Evolutionary conservation across 2,113 vertebrate genomes (phyloP).

Genomic region (Phainopepla nitens): DNA sequence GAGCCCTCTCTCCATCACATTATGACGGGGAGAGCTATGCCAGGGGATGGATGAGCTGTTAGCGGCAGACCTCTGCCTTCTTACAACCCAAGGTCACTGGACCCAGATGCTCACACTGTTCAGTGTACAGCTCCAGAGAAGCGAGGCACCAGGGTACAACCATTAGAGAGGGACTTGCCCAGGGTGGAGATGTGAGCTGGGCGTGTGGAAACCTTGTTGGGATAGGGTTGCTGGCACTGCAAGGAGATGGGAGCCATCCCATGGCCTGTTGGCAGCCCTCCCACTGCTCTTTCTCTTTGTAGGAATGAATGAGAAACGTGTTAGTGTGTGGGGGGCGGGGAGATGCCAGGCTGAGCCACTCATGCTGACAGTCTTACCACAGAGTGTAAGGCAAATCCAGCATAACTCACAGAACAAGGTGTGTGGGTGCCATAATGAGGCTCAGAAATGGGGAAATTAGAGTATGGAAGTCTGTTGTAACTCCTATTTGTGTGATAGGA

Average conservation of each 20-base stretch:
- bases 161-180: neutral
- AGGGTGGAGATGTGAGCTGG: neutral
- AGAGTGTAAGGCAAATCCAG: neutral
- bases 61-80: neutral
- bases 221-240: fast-evolving
- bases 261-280: neutral
- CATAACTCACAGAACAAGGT: neutral
- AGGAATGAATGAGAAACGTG: neutral
- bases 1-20: neutral
- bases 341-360: fast-evolving
- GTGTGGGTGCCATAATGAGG: fast-evolving
- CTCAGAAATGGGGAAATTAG: neutral
- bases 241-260: neutral
- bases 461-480: neutral
- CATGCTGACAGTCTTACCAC: neutral
- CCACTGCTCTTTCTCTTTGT: neutral
- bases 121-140: neutral
- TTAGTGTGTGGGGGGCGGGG: fast-evolving
- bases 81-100: neutral
- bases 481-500: neutral
- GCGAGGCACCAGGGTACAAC: neutral
- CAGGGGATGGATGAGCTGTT: neutral
- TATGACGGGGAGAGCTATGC: neutral
- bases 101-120: neutral
- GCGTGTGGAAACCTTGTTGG: fast-evolving